phyloP scores from a whole-genome alignment of 2,113 vertebrate genomes.

The Onychostruthus taczanowskii region DNA sequence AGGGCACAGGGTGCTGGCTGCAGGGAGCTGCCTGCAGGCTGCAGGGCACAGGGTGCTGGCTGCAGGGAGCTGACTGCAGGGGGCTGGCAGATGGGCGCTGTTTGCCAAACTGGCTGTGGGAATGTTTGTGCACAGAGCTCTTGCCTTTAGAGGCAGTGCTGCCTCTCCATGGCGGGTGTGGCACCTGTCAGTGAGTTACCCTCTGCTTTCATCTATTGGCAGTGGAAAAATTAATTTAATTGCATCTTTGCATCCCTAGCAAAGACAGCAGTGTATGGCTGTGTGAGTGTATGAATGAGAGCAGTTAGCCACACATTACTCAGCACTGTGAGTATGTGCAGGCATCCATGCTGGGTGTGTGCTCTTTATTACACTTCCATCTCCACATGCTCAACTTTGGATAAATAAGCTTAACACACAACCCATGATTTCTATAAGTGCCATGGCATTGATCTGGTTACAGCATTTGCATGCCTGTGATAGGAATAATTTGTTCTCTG shows the following conservation, averaged over 20 bases:
- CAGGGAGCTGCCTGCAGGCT: background rate
- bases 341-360: background rate
- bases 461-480: background rate
- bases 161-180: background rate
- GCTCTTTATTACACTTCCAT: background rate
- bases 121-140: background rate
- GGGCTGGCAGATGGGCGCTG: background rate
- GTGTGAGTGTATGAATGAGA: background rate
- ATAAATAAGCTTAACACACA: background rate
- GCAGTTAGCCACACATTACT: background rate
- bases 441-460: background rate
- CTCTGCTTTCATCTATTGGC: background rate
- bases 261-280: background rate
- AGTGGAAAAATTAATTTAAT: background rate
- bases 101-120: background rate
- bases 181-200: background rate
- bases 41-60: background rate
- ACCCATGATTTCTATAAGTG: background rate
- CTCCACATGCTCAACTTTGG: background rate
- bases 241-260: background rate
- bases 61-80: background rate
- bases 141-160: background rate
- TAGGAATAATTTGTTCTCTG: background rate
- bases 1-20: too few relatives aligned
- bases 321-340: background rate